Evolutionary conservation across 2,888 invertebrate genomes (phyloP).

Genomic region (Hyposoter didymator): DNA sequence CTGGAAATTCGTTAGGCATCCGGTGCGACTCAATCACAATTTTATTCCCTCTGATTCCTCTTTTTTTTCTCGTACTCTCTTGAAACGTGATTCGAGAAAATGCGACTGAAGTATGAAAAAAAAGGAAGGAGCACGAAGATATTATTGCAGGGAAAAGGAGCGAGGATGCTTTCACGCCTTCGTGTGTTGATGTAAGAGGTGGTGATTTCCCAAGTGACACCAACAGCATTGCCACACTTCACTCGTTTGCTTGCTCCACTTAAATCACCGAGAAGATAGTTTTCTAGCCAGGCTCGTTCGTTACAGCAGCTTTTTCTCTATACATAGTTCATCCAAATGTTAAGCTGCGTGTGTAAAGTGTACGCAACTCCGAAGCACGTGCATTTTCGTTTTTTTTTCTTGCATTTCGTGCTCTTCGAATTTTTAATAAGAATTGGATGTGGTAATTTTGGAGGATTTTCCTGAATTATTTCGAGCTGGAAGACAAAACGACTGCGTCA

Average conservation of each 20-base stretch:
- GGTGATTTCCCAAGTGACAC: conserved; percentile 82
- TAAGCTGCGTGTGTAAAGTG: neutral
- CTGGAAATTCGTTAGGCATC: neutral
- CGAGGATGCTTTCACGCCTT: conserved; percentile 31
- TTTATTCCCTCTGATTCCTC: conserved; percentile 9
- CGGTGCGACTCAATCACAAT: conserved; percentile 10
- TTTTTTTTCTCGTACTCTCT: conserved; percentile 1
- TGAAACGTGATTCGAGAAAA: conserved; percentile 49
- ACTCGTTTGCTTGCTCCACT: conserved; percentile 68
- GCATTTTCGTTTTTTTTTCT: neutral
- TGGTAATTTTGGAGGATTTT: neutral
- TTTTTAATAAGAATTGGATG: neutral
- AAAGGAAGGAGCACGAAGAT: conserved; percentile 28
- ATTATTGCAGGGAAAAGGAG: conserved; percentile 38
- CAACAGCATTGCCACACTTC: conserved; percentile 44
- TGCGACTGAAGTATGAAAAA: conserved; percentile 8
- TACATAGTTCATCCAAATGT: neutral
- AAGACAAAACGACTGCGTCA: too few species aligned
- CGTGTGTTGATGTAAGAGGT: conserved; percentile 70
- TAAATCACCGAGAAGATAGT: conserved; percentile 76
- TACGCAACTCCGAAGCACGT: neutral
- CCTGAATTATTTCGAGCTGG: neutral
- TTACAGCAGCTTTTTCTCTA: conserved; percentile 58
- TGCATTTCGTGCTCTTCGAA: neutral
- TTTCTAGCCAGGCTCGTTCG: conserved; percentile 71